Evolutionary conservation across 2,113 vertebrate genomes (phyloP), one percentile per base, ranked within the genome.

Genomic region (Mola mola): DNA sequence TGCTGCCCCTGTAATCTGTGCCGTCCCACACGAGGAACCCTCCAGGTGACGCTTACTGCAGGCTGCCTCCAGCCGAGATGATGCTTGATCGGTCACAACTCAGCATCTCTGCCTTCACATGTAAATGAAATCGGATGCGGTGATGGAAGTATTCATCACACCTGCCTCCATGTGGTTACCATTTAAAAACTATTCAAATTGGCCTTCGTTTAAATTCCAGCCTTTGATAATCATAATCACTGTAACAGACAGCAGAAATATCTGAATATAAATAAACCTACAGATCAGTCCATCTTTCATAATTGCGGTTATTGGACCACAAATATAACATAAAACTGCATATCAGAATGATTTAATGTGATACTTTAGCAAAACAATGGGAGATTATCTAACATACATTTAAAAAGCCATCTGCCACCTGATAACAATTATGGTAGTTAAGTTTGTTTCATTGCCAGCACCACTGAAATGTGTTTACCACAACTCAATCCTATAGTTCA

Each of bases 121-220:
- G 64, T 67, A 72, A 72, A 80, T 78, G 22, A 56, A 55, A 79
- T 59, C 13, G 17, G 29, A 69, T 58, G 72, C 33, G 12, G n/a
- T 26, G 22, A 53, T 66, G 41, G 51, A 48, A 73, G 40, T 60
- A 72, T 71, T 80, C 64, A 42, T 78, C 63, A 75, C 78, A 74
- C 75, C 48, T 59, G 49, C 17, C 51, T 62, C 28, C 8, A 42
- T 41, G 29, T 58, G 37, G 42, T 72, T 64, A 50, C 53, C 67
- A 76, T 65, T 58, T 79, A 13, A 76, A 66, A 73, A 66, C 55
- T 31, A 75, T 81, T 75, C 46, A 76, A 69, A 73, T 56, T 5
- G 72, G 31, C 44, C 55, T 31, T 20, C 38, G 52, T 79, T 75
- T 47, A 22, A 67, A 79, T 74, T 28, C 21, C 40, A 13, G 31